Evolutionary conservation across 2,113 vertebrate genomes (phyloP), one percentile per base, ranked within the genome.

Genomic region (Ceyx margarethae): DNA sequence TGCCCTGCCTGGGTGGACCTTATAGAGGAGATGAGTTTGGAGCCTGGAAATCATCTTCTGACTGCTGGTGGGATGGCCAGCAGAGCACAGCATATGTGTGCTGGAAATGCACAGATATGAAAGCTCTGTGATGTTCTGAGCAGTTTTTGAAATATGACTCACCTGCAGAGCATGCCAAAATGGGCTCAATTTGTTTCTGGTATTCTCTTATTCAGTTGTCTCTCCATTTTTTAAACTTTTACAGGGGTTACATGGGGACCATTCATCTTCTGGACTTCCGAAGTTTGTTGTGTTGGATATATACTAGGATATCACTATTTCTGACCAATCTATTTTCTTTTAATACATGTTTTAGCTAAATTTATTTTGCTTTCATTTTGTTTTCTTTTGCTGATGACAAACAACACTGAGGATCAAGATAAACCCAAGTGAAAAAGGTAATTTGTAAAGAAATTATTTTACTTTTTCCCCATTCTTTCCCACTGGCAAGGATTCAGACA

Each of bases 391-490:
- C 69, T 46, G 37, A 83, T 74, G 22, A 57, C 54, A 31, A 83
- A 29, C 26, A 88, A 28, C 42, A 53, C 0, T 13, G 40, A 74
- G 42, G 66, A 66, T 58, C 28, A 37, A 46, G 26, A 71, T 19
- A 89, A 94, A 78, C 19, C 18, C 46, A 50, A 78, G 61, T 78
- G 81, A 25, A 71, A 86, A 89, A 92, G 84, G 91, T 90, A 46
- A 74, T 66, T 83, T n/a, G 3, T 16, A 78, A 86, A 83, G 42
- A 83, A 90, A 82, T 76, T 60, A 79, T 82, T 82, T 82, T 31
- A 14, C 80, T 79, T 82, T 62, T 69, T 48, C 35, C 28, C 33
- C 37, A 58, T 87, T 78, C 80, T 73, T 92, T 73, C 35, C 71
- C 9, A 9, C 68, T 86, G 87, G 89, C 83, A 86, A 69, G 21